Evolutionary conservation across 2,113 vertebrate genomes (phyloP).

Genomic region (Limanda limanda): DNA sequence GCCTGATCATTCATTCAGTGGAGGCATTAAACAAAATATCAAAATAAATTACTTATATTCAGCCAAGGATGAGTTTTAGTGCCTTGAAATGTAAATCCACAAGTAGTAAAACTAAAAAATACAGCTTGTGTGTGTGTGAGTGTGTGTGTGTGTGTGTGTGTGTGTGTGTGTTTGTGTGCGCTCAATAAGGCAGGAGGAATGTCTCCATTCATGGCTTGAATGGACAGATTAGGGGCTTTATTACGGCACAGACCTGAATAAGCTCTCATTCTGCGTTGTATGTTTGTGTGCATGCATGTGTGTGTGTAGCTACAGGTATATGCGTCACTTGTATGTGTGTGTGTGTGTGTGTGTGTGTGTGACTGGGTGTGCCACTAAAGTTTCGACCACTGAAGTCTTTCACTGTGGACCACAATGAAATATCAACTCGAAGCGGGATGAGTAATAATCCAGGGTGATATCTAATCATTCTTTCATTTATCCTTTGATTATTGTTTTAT

Average conservation of each 20-base stretch:
- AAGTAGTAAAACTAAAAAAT: conserved; percentile 35
- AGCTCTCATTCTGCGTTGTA: conserved; percentile 48
- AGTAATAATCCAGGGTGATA: neutral
- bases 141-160: conserved; percentile 52
- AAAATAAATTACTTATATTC: conserved; percentile 15
- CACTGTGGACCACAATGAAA: neutral
- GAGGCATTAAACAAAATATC: neutral
- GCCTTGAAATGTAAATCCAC: conserved; percentile 22
- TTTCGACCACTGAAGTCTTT: conserved; percentile 5
- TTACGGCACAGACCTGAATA: conserved; percentile 63
- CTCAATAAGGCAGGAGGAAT: conserved; percentile 71
- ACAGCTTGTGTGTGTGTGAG: conserved; percentile 48
- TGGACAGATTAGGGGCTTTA: conserved; percentile 75
- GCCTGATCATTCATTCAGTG: conserved; percentile 14
- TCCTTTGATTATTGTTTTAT: too few relatives aligned
- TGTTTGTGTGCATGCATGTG: conserved; percentile 23
- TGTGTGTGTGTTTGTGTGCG: conserved; percentile 38
- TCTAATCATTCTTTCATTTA: neutral
- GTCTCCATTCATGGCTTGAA: conserved; percentile 73
- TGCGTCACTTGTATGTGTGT: conserved; percentile 26
- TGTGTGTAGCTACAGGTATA: conserved; percentile 35
- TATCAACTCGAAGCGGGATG: neutral
- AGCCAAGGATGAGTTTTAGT: conserved; percentile 17
- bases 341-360: conserved; percentile 41
- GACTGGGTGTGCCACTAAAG: conserved; percentile 6